These are phyloP conservation scores for Plecturocebus donacophilus DNA, from an alignment of 2,113 vertebrate genomes.

Conservation along the genomic window DNA sequence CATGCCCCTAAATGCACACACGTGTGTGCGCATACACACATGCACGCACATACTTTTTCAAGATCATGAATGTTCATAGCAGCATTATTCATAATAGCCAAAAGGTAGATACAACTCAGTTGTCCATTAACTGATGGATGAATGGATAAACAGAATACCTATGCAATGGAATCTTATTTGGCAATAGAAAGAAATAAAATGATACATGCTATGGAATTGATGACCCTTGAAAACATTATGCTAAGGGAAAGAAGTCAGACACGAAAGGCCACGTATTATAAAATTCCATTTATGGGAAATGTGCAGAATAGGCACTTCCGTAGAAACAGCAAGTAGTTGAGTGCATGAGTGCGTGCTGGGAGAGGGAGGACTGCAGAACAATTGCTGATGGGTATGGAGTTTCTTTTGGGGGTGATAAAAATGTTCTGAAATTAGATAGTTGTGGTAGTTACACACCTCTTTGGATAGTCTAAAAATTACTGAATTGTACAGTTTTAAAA, in stretches of 20 bases:
- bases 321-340: background rate
- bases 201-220: background rate
- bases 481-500: background rate
- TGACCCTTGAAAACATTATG: background rate
- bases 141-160: background rate
- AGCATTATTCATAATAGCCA: background rate
- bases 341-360: too few relatives aligned
- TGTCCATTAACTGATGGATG: background rate
- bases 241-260: background rate
- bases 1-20: too few relatives aligned
- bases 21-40: fast-evolving
- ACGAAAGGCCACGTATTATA: background rate
- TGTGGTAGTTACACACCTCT: background rate
- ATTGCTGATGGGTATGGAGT: background rate
- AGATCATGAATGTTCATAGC: background rate
- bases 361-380: background rate
- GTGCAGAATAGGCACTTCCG: background rate
- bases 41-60: background rate
- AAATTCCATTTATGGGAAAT: background rate
- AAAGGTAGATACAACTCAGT: background rate
- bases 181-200: background rate
- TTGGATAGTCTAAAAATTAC: background rate
- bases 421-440: background rate
- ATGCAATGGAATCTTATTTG: background rate
- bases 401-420: background rate